Base-by-base conservation (phyloP, 2,888 invertebrate genomes). In the Stenodera caucasica region DNA sequence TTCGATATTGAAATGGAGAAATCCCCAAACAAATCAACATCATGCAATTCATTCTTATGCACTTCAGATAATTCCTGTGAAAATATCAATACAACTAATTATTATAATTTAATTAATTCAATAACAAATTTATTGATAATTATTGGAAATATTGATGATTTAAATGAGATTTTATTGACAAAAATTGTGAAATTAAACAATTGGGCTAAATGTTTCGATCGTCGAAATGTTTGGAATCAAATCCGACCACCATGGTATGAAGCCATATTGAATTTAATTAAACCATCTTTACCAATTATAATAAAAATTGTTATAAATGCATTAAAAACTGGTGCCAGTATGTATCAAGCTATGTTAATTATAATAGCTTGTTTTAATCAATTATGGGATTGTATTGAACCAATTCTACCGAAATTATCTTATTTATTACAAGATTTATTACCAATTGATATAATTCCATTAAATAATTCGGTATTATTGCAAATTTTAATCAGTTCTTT, bases 181-280 rank as follows among this genome's bases (percentile, higher is more conserved):
- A 83, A 86, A 0, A 78, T 90, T 30, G 82, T 84, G 35, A 82
- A 83, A 6, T 82, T 83, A 7, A 80, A 76, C 0, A 77, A 85
- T 51, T 92, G 92, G 92, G 85, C 88, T 0, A 85, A 86, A 61
- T 89, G 89, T 70, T 83, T 92, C 62, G 91, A 92, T 77, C 87
- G 89, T 75, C 82, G 89, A 71, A 90, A 92, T 82, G 89, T 92
- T 1, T 92, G 92, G 92, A 91, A 91, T 76, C 90, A 90, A 74
- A 87, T 88, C 32, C 82, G 90, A 35, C 91, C 91, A 12, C 85
- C 91, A 0, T 93, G 92, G 92, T 79, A 90, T 58, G 88, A 90
- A 55, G 90, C 89, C 0, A 81, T 92, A 11, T 74, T 91, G 64
- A 85, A 86, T 15, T 82, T 89, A n/a, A 82, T 87, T 0, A 85